A percentile compares a stretch with the other conserved stretches of the same genome.
These are phyloP conservation scores for Halichoerus grypus DNA, from an alignment of 2,113 vertebrate species.

Conservation along the genomic window DNA sequence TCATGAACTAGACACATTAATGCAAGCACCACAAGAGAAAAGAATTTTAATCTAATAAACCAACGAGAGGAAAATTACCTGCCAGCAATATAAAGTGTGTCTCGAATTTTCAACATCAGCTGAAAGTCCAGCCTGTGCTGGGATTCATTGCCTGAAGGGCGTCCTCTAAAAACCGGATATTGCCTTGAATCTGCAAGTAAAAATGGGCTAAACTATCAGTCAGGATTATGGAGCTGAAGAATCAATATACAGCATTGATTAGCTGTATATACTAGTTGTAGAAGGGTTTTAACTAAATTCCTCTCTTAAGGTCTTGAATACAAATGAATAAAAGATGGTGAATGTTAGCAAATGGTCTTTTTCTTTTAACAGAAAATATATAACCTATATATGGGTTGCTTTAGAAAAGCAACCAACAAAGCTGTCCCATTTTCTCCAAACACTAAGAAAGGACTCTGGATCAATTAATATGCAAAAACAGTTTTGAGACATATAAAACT, in stretches of 20 bases:
- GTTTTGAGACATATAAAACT: neutral
- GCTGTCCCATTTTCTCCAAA: slow-evolving; percentile 66
- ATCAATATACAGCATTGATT: slow-evolving; percentile 91
- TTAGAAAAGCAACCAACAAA: slow-evolving; percentile 53
- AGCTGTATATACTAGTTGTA: slow-evolving; percentile 90
- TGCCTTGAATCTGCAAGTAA: slow-evolving; percentile 94
- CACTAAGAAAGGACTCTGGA: slow-evolving; percentile 71
- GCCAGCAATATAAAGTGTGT: slow-evolving; percentile 99
- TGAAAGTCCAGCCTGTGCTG: slow-evolving; percentile 99
- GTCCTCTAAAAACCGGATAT: slow-evolving; percentile 99
- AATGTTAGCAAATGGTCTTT: slow-evolving; percentile 86
- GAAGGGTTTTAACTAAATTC: slow-evolving; percentile 92
- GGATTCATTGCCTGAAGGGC: slow-evolving; percentile 98
- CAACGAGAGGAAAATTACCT: slow-evolving; percentile 94
- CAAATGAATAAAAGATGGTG: slow-evolving; percentile 87
- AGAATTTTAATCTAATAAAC: slow-evolving; percentile 94
- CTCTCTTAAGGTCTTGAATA: slow-evolving; percentile 89
- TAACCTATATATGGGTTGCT: slow-evolving; percentile 77
- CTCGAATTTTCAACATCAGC: slow-evolving; percentile 99
- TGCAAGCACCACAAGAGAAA: slow-evolving; percentile 86
- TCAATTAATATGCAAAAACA: slow-evolving; percentile 66
- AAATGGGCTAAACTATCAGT: slow-evolving; percentile 90
- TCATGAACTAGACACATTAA: slow-evolving; percentile 87
- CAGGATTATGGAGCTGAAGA: slow-evolving; percentile 89
- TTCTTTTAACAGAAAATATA: slow-evolving; percentile 62